Percentiles rank a stretch among this genome's conserved stretches.
phyloP scores from a whole-genome alignment of 2,113 vertebrate genomes.

The Amia ocellicauda region DNA sequence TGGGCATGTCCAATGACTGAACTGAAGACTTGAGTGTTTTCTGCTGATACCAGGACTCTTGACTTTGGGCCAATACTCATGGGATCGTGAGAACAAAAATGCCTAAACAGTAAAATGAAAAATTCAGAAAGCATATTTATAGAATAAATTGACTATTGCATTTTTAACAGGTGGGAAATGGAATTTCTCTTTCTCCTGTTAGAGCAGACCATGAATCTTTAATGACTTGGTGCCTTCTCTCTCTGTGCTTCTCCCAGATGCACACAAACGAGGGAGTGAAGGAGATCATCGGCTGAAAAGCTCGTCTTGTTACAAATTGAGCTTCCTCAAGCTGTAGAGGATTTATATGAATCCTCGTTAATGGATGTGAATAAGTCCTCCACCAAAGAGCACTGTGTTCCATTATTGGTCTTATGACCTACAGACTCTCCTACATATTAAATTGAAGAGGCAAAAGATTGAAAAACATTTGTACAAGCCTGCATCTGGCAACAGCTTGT shows the following conservation, averaged over 20 bases:
- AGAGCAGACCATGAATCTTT: conserved; percentile 31
- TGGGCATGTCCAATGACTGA: background rate
- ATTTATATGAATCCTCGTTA: background rate
- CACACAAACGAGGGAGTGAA: background rate
- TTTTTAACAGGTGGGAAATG: conserved; percentile 22
- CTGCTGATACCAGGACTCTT: background rate
- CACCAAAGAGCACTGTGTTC: no score
- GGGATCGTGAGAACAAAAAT: background rate
- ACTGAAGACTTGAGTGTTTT: background rate
- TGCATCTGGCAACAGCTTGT: no score
- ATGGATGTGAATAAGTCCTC: no score
- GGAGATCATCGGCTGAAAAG: background rate
- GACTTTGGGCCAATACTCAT: background rate
- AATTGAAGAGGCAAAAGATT: no score
- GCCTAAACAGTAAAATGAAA: conserved; percentile 13
- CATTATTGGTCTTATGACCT: no score
- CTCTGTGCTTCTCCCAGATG: conserved; percentile 7
- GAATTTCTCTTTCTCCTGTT: conserved; percentile 12
- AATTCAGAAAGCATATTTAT: conserved; percentile 25
- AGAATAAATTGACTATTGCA: conserved; percentile 23
- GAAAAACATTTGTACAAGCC: no score
- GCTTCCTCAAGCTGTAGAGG: conserved; percentile 1
- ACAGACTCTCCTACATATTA: no score
- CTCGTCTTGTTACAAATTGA: conserved; percentile 21
- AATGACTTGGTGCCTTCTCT: conserved; percentile 9